Conservation (phyloP, 2,797 vertebrate species). For the Alfaro cultratus region DNA sequence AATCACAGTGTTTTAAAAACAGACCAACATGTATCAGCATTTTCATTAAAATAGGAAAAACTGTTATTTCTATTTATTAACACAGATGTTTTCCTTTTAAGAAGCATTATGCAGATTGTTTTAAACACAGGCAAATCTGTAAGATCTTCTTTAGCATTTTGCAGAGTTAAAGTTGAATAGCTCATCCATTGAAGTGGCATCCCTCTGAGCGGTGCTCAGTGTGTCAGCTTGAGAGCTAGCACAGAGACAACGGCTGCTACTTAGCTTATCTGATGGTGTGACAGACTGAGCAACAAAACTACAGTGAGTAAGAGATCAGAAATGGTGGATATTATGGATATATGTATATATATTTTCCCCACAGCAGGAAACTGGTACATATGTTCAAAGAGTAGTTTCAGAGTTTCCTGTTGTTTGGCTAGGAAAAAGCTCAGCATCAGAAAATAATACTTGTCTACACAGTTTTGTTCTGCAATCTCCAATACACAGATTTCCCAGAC, state of each 20-base stretch:
- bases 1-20: constrained; percentile 51
- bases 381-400: constrained; percentile 38
- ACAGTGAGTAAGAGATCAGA: constrained; percentile 36
- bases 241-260: constrained; percentile 34
- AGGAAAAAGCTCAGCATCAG: constrained; percentile 41
- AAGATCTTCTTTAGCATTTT: constrained; percentile 22
- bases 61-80: constrained; percentile 2
- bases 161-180: constrained; percentile 53
- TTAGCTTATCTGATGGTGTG: constrained; percentile 30
- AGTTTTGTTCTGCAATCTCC: constrained; percentile 41
- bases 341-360: constrained; percentile 34
- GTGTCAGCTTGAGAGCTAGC: constrained; percentile 51
- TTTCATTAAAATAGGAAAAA: background rate
- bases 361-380: constrained; percentile 57
- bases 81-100: background rate
- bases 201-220: constrained; percentile 41
- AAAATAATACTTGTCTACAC: constrained; percentile 16
- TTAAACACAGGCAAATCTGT: background rate
- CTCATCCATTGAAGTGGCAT: constrained; percentile 46
- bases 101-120: constrained; percentile 15
- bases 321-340: constrained; percentile 5
- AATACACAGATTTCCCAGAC: constrained; percentile 17
- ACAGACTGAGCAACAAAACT: constrained; percentile 36
- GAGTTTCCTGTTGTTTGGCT: constrained; percentile 30
- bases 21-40: constrained; percentile 46